Base-by-base conservation (phyloP, 2,797 vertebrate species). In the Melanitta fusca region DNA sequence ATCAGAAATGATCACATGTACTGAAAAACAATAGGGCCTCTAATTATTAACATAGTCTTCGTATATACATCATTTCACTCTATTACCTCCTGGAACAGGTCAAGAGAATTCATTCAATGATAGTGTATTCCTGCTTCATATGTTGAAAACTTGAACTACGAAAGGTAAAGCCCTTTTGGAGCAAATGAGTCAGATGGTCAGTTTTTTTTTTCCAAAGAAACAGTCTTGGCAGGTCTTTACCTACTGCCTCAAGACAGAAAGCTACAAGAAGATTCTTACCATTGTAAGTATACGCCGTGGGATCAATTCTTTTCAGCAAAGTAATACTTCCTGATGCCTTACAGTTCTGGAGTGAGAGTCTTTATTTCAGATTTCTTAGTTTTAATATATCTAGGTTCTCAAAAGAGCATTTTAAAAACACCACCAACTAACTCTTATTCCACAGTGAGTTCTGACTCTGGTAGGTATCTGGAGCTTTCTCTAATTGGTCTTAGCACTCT, bases 401-500 rank as follows among this genome's bases (percentile, higher is more conserved):
- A 53, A 69, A 95, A 89, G 32, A 80, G 10, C 15, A 45, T 89
- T 97, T 94, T 38, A 38, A 79, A 89, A 62, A 0, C 38, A 69
- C 3, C 7, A 28, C 6, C 47, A 91, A 34, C 66, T 70, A 70
- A 19, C n/a, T 51, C 20, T 85, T 79, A 84, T 90, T 94, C 70
- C 54, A 81, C 51, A 70, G 34, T 36, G 38, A 79, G 8, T 70
- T 91, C 20, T 88, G 78, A 24, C 32, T 77, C 38, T 68, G 19
- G 34, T 75, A n/a, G 43, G 15, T 73, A n/a, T 88, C 61, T 85
- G 54, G 45, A 85, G 27, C 7, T 85, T 56, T 80, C 68, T 85
- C 65, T 95, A 93, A 94, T 89, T 97, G 91, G 91, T 87, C 79
- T 83, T 94, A 93, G 79, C 72, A 80, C 85, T 92, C 43, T 94